Evolutionary conservation across 2,888 invertebrate species (phyloP), one percentile per base, ranked within the genome.

Genomic region (Megastigmus dorsalis): DNA sequence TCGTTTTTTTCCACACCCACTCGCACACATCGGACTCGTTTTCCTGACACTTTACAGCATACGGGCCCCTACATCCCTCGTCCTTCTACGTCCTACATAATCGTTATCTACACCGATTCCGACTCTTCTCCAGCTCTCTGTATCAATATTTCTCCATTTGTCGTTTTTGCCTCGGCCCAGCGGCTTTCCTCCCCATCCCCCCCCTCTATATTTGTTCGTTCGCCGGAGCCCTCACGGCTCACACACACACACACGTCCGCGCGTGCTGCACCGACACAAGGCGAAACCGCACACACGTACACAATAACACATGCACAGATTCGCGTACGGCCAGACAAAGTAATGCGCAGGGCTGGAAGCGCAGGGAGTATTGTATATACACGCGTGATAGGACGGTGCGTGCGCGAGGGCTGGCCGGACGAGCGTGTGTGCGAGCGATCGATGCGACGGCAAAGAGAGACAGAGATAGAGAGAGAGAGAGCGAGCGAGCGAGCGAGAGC

Each of bases 401-500:
- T 38, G 55, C 57, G 38, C 74, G 45, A 55, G 54, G 50, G n/a
- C n/a, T n/a, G n/a, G n/a, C n/a, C n/a, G n/a, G n/a, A n/a, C n/a
- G n/a, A n/a, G n/a, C n/a, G n/a, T n/a, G n/a, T n/a, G n/a, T n/a
- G n/a, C n/a, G n/a, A n/a, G n/a, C n/a, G n/a, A n/a, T n/a, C n/a
- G n/a, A n/a, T n/a, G n/a, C n/a, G n/a, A n/a, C n/a, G n/a, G 66
- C 57, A 66, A 67, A 73, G 71, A 57, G 59, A 67, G 75, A 52
- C n/a, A 52, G 28, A 26, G 50, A 26, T 1, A 43, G 43, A 45
- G 4, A 7, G 50, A 18, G 65, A 15, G 66, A 67, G 36, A 15
- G n/a, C 79, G 79, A 80, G 78, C 78, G 78, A n/a, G n/a, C n/a
- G n/a, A n/a, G 73, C 73, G 70, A 74, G 76, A 67, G 77, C 72